Evolutionary conservation across 2,888 invertebrate genomes (phyloP), one percentile per base, ranked within the genome.

Genomic region (Andrena bucephala): DNA sequence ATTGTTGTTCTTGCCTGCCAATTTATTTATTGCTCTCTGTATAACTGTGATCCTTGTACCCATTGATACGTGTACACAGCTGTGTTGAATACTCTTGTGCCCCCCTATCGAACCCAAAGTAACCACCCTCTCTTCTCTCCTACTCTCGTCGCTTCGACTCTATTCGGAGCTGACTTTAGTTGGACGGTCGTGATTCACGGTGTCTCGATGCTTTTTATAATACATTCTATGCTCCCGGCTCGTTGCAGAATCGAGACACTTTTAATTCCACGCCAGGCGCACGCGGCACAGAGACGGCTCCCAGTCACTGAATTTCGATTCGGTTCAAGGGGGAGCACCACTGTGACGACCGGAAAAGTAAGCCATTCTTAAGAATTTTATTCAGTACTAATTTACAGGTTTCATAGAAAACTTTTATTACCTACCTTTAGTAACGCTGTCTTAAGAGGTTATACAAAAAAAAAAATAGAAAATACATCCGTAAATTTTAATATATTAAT

Each of bases 1-100:
- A 87, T 88, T 87, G 87, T 87, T 88, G 87, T 85, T 88, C 87
- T 85, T 88, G 87, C 88, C 85, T 88, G 88, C 85, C 83, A 83
- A 86, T 70, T 75, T 87, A 82, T 80, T 88, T 73, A 85, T 81
- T 87, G 90, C 90, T 90, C 81, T 87, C 84, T 85, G 87, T 89
- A 85, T 86, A 83, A 84, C 75, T 87, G 87, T 87, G 83, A 87
- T 84, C 78, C 83, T 81, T 88, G 73, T 87, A 71, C 69, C 83
- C 82, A 77, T 67, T 77, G 82, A 85, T 87, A 87, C 87, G 85
- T 88, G 86, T 85, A 88, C 88, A 84, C 85, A 83, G 88, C 87
- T 87, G 78, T 88, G 84, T 87, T 81, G 50, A 76, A 85, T 81
- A 78, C 83, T 88, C 80, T 81, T 75, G 48, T 31, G 77, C 75